Conservation (phyloP, 2,888 invertebrate species). For the Lymantria monacha region DNA sequence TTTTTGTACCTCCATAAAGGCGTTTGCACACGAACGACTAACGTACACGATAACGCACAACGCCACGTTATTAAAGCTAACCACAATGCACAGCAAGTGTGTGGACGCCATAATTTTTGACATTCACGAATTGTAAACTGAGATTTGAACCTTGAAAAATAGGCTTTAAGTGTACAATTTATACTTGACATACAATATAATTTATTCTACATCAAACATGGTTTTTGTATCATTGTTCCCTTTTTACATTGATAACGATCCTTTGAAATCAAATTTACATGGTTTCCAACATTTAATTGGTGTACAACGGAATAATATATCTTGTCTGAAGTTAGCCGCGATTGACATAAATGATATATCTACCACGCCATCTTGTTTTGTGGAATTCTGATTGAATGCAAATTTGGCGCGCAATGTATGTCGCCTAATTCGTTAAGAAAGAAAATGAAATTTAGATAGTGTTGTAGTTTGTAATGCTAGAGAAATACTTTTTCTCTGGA, state of each 20-base stretch:
- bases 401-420: background rate
- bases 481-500: background rate
- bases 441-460: too few species aligned
- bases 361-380: background rate
- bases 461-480: background rate
- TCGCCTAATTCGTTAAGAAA: background rate
- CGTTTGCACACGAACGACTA: slow-evolving; percentile 22
- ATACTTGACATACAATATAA: slow-evolving; percentile 60
- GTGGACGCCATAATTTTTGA: slow-evolving; percentile 29
- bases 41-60: slow-evolving; percentile 15
- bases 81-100: slow-evolving; percentile 20
- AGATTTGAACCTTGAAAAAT: slow-evolving; percentile 27
- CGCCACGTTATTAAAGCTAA: slow-evolving; percentile 9
- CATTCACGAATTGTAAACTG: slow-evolving; percentile 33
- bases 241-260: slow-evolving; percentile 9
- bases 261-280: slow-evolving; percentile 13
- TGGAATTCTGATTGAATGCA: background rate
- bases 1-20: slow-evolving; percentile 32
- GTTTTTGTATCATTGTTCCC: slow-evolving; percentile 42
- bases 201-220: slow-evolving; percentile 36
- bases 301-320: background rate
- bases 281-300: background rate
- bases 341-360: background rate
- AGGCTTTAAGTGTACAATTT: slow-evolving; percentile 47
- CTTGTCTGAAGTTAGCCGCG: background rate